Conservation (phyloP, 2,888 invertebrate species). For the Drosophila flavopinicola region DNA sequence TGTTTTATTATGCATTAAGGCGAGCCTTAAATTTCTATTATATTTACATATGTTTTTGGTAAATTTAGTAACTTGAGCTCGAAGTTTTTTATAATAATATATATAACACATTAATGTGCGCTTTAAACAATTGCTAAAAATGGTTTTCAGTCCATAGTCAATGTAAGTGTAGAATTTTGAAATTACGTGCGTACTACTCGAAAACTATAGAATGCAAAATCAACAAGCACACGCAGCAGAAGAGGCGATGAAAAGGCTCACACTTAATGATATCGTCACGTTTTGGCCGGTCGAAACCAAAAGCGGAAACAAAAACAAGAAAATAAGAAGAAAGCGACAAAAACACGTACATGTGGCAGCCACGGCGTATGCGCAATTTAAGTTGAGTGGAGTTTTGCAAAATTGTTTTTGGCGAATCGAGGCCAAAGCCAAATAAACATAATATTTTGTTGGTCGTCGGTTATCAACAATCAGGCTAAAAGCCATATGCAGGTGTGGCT, state of each 20-base stretch:
- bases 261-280: conserved; percentile 76
- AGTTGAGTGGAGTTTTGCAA: conserved; percentile 28
- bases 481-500: conserved; percentile 65
- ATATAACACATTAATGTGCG: background rate
- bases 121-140: background rate
- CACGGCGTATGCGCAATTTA: conserved; percentile 65
- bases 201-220: conserved; percentile 56
- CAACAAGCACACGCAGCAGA: conserved; percentile 45
- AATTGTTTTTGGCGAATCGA: conserved; percentile 49
- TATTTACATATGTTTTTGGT: no score
- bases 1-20: no score
- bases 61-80: no score
- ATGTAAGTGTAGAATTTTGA: conserved; percentile 7
- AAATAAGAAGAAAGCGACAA: background rate
- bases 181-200: conserved; percentile 27
- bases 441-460: conserved; percentile 46
- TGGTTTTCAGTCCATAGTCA: background rate
- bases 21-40: no score
- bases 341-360: conserved; percentile 13
- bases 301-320: conserved; percentile 2
- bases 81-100: background rate
- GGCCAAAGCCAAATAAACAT: conserved; percentile 65
- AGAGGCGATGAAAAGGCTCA: conserved; percentile 21
- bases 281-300: conserved; percentile 26
- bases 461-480: conserved; percentile 74